Base-by-base conservation (phyloP, 2,888 invertebrate species). In the Drosophila cognata region DNA sequence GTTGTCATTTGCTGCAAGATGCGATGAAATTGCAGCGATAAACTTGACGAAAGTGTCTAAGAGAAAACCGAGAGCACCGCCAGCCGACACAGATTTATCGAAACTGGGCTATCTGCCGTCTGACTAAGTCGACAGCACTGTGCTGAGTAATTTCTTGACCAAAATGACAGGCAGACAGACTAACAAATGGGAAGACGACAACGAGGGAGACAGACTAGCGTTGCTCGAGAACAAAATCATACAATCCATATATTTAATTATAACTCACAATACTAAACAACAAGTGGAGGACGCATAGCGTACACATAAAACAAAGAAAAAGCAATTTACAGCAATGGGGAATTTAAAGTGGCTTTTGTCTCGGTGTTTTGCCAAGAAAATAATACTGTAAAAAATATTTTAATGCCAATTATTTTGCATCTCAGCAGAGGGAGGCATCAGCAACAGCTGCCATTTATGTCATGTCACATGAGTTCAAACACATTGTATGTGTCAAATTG, bases 1-100 rank as follows among this genome's bases (percentile, higher is more conserved):
- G 60, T 65, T 51, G 46, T 36, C 21, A 53, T 75, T 68, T 68
- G 53, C 50, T 55, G 59, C 77, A 77, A 74, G 57, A 71, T 79
- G 67, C 61, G 86, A 87, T 86, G 80, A 81, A 88, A 87, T 88
- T 88, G 84, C 82, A 75, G 60, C 73, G 89, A 88, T 88, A 87
- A 89, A 76, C 83, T 79, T 87, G 88, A 89, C 82, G 87, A 83
- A 83, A 89, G 83, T 82, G 89, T 89, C 87, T 84, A 25, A 43
- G 51, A 21, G 21, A 21, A 36, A 28, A 43, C 36, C 43, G 50
- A 35, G 29, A 35, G 38, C 28, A 50, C 56, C 36, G 36, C 38
- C 41, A 65, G 57, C 53, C 71, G 70, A 71, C 74, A 81, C 29
- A 75, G 66, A 79, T 83, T 89, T 89, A 88, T 88, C 88, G 74